Conservation (phyloP, 2,113 vertebrate genomes). For the Ceratotherium simum region DNA sequence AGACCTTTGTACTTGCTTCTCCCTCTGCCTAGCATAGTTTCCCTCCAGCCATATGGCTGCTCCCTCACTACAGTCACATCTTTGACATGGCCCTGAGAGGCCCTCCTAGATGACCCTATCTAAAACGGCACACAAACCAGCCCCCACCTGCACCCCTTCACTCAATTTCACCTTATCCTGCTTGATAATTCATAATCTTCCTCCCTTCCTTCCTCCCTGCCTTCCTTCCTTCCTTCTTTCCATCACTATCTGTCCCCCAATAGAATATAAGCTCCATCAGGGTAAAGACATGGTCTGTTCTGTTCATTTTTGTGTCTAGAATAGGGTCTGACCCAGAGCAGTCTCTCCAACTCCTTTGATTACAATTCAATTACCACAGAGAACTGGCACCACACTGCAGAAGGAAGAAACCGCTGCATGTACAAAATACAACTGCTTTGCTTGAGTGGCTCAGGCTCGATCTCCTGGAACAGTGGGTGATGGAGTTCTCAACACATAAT, state of each 20-base stretch:
- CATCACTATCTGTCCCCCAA: neutral
- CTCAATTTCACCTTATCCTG: neutral
- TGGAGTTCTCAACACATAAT: slow-evolving; percentile 57
- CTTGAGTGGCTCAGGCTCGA: neutral
- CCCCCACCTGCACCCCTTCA: neutral
- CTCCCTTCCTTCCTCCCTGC: neutral
- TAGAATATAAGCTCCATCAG: neutral
- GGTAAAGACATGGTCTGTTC: neutral
- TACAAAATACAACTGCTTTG: neutral
- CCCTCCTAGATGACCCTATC: neutral
- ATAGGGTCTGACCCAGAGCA: neutral
- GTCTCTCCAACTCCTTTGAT: neutral
- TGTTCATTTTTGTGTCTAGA: slow-evolving; percentile 36
- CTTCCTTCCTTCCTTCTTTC: neutral
- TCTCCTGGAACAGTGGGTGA: neutral
- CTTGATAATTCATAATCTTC: neutral
- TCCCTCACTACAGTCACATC: neutral
- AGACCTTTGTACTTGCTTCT: neutral
- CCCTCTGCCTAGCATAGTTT: neutral
- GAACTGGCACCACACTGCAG: neutral
- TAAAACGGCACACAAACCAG: neutral
- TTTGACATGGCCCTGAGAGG: neutral
- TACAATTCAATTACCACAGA: slow-evolving; percentile 19
- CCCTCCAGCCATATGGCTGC: neutral
- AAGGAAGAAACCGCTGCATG: neutral